These are phyloP conservation scores for Scolopax mira DNA, from an alignment of 2,113 vertebrate genomes.

Conservation along the genomic window DNA sequence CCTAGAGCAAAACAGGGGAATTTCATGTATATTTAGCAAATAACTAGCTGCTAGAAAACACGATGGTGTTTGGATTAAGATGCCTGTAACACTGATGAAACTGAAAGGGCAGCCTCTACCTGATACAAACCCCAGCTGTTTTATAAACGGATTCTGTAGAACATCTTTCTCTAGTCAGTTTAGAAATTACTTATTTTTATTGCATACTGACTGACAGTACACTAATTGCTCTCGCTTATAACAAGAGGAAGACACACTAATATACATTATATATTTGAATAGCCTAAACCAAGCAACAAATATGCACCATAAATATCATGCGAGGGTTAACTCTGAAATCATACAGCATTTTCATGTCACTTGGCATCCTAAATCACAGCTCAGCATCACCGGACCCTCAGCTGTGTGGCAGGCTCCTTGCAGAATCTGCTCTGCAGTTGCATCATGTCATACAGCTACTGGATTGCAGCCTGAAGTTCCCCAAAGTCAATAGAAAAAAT, in stretches of 20 bases:
- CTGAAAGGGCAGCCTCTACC: neutral
- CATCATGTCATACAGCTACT: neutral
- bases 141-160: neutral
- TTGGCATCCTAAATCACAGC: neutral
- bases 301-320: neutral
- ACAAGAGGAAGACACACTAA: neutral
- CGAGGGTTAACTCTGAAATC: neutral
- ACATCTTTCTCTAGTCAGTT: neutral
- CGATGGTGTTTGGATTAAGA: neutral
- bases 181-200: slow-evolving; percentile 1
- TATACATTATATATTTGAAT: neutral
- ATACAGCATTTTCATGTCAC: neutral
- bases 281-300: neutral
- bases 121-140: neutral
- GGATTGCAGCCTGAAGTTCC: neutral
- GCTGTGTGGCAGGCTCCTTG: neutral
- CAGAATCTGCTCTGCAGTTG: neutral
- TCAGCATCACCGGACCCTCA: rapidly evolving
- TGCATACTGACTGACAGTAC: neutral
- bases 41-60: neutral
- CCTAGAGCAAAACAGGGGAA: neutral
- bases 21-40: neutral
- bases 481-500: neutral
- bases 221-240: slow-evolving; percentile 23
- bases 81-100: neutral